phyloP scores from a whole-genome alignment of 2,113 vertebrate genomes.

The Uria lomvia region DNA sequence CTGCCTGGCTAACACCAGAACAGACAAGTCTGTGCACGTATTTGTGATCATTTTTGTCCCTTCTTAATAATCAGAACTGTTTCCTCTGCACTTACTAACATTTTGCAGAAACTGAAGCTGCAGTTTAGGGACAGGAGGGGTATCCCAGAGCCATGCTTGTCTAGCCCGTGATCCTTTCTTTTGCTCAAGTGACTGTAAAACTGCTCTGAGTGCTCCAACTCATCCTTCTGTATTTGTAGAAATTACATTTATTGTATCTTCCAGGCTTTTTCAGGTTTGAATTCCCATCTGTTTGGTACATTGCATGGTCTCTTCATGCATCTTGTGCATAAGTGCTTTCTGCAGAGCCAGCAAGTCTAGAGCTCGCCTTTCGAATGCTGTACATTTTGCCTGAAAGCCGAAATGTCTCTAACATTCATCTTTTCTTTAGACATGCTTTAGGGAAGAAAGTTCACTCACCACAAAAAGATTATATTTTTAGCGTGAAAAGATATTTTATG shows the following conservation, averaged over 20 bases:
- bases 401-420: background rate
- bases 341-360: background rate
- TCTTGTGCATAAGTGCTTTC: background rate
- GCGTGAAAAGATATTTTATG: background rate
- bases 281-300: background rate
- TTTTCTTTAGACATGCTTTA: background rate
- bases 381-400: background rate
- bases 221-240: background rate
- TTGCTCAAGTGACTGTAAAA: background rate
- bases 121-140: background rate
- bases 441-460: background rate
- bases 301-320: background rate
- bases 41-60: background rate
- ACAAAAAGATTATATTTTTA: background rate
- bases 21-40: no score
- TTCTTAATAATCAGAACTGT: background rate
- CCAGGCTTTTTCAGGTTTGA: background rate
- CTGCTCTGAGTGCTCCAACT: background rate
- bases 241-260: background rate
- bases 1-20: background rate
- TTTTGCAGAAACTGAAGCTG: background rate
- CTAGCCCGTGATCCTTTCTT: background rate
- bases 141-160: background rate
- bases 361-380: background rate
- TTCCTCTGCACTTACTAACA: background rate